A percentile compares a stretch with the other conserved stretches of the same genome.
These are phyloP conservation scores for Channa striata DNA, from an alignment of 2,797 vertebrate genomes.

Conservation along the genomic window DNA sequence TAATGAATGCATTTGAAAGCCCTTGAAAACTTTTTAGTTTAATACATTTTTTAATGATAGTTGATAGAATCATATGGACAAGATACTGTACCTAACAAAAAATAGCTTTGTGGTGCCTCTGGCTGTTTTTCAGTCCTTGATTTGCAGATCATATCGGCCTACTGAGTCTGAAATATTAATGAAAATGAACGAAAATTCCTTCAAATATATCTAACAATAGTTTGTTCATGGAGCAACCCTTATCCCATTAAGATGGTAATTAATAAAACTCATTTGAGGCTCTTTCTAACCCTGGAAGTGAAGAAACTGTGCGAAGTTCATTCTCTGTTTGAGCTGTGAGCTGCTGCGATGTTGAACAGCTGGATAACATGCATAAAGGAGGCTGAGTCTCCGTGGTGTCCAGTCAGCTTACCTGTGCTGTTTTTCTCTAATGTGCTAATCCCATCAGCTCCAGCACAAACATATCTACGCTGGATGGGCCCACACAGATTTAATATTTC, in stretches of 20 bases:
- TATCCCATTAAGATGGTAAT: too few species aligned
- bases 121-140: too few species aligned
- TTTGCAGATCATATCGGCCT: too few species aligned
- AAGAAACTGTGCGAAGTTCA: not conserved
- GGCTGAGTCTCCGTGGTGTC: conserved; percentile 26
- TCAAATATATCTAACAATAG: too few species aligned
- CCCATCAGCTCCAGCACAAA: conserved; percentile 24
- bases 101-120: too few species aligned
- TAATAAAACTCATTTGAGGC: not conserved
- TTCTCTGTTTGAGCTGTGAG: not conserved
- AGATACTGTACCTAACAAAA: too few species aligned
- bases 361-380: conserved; percentile 14
- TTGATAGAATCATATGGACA: too few species aligned
- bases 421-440: conserved; percentile 40
- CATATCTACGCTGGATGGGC: not conserved
- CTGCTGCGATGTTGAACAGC: conserved; percentile 23
- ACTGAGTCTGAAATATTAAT: too few species aligned
- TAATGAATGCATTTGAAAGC: too few species aligned
- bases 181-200: too few species aligned
- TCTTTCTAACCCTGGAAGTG: not conserved
- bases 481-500: conserved; percentile 8
- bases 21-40: too few species aligned
- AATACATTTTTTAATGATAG: too few species aligned
- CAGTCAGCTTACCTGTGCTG: conserved; percentile 21
- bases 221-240: not conserved